Percentiles rank a stretch among this genome's conserved stretches.
phyloP scores from a whole-genome alignment of 2,113 vertebrate genomes.

The Rhegmatorhina hoffmannsi region DNA sequence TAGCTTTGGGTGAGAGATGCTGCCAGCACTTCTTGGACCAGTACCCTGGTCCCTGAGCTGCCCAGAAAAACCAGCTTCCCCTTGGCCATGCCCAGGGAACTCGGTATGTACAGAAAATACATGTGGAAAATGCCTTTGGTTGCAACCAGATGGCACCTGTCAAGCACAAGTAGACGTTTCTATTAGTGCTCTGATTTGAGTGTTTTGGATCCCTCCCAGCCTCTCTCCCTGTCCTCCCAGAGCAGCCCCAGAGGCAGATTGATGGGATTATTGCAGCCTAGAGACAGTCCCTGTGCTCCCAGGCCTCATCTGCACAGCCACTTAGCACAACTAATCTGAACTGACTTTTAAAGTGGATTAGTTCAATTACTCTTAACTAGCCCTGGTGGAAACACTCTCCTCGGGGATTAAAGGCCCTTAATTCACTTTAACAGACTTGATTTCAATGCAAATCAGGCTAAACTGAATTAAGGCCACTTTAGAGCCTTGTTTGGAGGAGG shows the following conservation, averaged over 20 bases:
- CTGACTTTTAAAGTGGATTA: constrained; percentile 70
- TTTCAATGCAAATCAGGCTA: constrained; percentile 34
- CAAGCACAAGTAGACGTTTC: constrained; percentile 47
- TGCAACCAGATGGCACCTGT: constrained; percentile 63
- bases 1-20: neutral
- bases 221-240: neutral
- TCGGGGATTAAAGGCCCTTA: constrained; percentile 33
- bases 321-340: constrained; percentile 44
- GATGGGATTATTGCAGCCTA: constrained; percentile 33
- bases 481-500: neutral
- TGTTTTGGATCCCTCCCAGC: constrained; percentile 52
- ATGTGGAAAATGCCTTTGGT: constrained; percentile 28
- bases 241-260: neutral
- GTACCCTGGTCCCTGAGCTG: neutral
- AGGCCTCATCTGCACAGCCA: constrained; percentile 39
- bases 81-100: neutral
- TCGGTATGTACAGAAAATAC: neutral
- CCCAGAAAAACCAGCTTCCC: neutral
- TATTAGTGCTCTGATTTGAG: constrained; percentile 18
- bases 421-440: constrained; percentile 26
- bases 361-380: constrained; percentile 64
- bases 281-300: constrained; percentile 40
- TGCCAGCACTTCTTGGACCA: neutral
- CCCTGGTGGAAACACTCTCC: constrained; percentile 9
- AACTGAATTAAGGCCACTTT: constrained; percentile 39